Base-by-base conservation (phyloP, 2,797 vertebrate species). In the Periparus ater region DNA sequence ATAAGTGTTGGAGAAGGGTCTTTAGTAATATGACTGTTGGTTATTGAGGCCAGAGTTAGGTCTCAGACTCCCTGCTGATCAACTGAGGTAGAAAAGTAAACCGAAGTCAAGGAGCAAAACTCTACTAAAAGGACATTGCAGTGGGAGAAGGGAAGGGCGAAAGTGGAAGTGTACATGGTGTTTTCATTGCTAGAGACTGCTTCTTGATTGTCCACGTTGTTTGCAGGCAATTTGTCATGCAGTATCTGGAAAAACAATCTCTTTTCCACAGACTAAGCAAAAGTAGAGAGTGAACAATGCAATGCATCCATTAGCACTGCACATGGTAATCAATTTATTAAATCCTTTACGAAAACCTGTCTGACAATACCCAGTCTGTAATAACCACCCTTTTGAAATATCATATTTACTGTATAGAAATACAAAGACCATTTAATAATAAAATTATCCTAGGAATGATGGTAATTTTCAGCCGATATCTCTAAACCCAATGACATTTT, bases 401-500 rank as follows among this genome's bases (percentile, higher is more conserved):
- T 21, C 72, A 4, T 45, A 32, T 47, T 76, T 77, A 53, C 34
- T 71, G 12, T 15, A 60, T 17, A 79, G 11, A 15, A 90, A 51
- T 71, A 66, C 2, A 10, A 78, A 18, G 25, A 63, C 7, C 48
- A 76, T 70, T 70, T 93, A 85, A 83, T 76, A 65, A 80, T 72
- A 65, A 71, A 81, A 57, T 27, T 88, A 30, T 80, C 60, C 38
- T 0, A 5, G 76, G 77, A 91, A 67, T 36, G 29, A 65, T n/a
- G 58, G 54, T 30, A 15, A 71, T 72, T 97, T 95, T 93, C 66
- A 92, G 13, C 36, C 89, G 47, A 26, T 86, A 72, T 89, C 25
- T 93, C 62, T 67, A 89, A 91, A 91, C 42, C 45, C 50, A 84
- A 51, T 40, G 81, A 91, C 47, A 66, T 80, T 88, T 88, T 85